Base-by-base conservation (phyloP, 2,113 vertebrate species). In the Apistogramma diplotaenia region DNA sequence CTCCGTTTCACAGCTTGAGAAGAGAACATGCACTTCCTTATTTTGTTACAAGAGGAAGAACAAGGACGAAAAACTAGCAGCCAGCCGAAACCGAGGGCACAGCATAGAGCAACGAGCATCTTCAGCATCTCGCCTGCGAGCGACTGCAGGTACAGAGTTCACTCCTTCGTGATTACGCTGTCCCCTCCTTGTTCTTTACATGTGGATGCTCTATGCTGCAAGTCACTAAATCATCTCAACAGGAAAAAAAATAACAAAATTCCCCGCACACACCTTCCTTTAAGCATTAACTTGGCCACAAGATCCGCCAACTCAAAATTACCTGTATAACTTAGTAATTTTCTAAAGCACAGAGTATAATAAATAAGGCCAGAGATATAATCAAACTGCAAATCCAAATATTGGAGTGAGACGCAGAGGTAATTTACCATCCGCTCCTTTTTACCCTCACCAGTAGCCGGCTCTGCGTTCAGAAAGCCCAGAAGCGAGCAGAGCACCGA, bases 1-100 rank as follows among this genome's bases (percentile, higher is more conserved):
- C 87, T 84, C 71, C 78, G 75, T 89, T 91, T 92, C 82, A 87
- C 89, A 90, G 89, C 72, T 74, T 82, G 82, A 88, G 81, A 89
- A 57, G 79, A 91, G 87, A 90, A 76, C 16, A 55, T 8, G 76
- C 72, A 87, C 91, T 93, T 93, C 91, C 90, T 92, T 81, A 84
- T 91, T 93, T 94, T 93, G 88, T 92, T 91, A 75, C 37, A 76
- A 19, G 59, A 85, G 89, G 88, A 92, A 92, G 89, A 86, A 81
- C 71, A 11, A 85, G 49, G 53, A 78, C 19, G 3, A 80, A 85
- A 89, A 83, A 75, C 76, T 21, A 31, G 33, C 21, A 53, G 80
- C 79, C 79, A 62, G 82, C 54, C 77, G 76, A 78, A 87, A 57
- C 65, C 23, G 71, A 60, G 82, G 85, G 80, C 80, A 60, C 72